Percentiles rank a stretch among this genome's conserved stretches.
These are phyloP conservation scores for Chrysogorgia sp. DNA, from an alignment of 92 coral and sea anemone genomes.

Conservation along the genomic window DNA sequence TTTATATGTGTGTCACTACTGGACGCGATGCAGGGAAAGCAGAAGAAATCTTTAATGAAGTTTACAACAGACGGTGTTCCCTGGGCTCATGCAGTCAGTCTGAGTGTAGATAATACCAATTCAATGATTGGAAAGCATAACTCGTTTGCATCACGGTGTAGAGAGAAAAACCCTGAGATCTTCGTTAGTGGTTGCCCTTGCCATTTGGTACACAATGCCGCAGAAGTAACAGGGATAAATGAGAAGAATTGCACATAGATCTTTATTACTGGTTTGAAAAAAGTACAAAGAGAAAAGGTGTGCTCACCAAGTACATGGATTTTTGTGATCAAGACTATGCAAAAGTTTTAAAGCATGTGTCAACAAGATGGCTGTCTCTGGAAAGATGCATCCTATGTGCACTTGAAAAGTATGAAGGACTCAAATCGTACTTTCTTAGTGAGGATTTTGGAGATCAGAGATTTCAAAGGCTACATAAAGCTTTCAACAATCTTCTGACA, in stretches of 20 bases:
- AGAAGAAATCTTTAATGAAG: constrained; percentile 55
- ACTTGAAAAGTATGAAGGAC: constrained; percentile 39
- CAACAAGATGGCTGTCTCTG: constrained; percentile 44
- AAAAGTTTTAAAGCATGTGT: constrained; percentile 36
- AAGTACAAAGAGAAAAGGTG: constrained; percentile 47
- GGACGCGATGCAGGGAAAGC: constrained; percentile 53
- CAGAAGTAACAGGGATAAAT: constrained; percentile 29
- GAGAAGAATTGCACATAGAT: constrained; percentile 43
- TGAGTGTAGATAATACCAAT: constrained; percentile 46
- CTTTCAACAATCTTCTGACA: constrained; percentile 40
- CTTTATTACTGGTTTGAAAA: constrained; percentile 51
- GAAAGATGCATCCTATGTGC: constrained; percentile 47
- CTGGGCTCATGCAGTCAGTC: constrained; percentile 45
- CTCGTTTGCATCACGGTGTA: constrained; percentile 40
- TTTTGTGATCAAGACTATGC: constrained; percentile 52
- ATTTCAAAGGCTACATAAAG: constrained; percentile 41
- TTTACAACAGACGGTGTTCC: constrained; percentile 33
- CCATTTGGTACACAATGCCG: constrained; percentile 39
- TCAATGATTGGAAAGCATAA: constrained; percentile 52
- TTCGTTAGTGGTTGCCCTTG: constrained; percentile 45
- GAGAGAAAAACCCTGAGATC: constrained; percentile 34
- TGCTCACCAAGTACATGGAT: constrained; percentile 46
- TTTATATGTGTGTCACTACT: constrained; percentile 57
- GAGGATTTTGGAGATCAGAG: constrained; percentile 44
- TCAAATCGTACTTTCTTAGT: constrained; percentile 48